phyloP scores from a whole-genome alignment of 2,113 vertebrate species.

The Dermatemys mawii region DNA sequence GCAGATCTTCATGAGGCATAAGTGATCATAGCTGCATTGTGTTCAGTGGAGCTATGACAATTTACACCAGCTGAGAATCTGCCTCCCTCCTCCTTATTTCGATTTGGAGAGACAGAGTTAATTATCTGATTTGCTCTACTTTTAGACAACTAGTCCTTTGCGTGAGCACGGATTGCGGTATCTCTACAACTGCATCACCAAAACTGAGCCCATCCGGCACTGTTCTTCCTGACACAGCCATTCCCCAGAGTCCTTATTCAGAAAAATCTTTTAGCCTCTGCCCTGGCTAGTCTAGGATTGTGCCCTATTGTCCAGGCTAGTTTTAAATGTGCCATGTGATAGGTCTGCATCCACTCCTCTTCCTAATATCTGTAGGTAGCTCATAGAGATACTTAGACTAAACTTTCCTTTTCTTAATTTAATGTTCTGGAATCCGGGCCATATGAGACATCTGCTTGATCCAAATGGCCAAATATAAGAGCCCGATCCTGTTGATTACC shows the following conservation, averaged over 20 bases:
- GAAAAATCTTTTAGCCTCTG: slow-evolving; percentile 25
- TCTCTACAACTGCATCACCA: slow-evolving; percentile 22
- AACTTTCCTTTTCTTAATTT: not conserved
- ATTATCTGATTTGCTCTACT: not conserved
- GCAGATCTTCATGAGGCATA: not conserved
- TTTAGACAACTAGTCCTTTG: slow-evolving; percentile 12
- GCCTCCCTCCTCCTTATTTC: not conserved
- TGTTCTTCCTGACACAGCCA: slow-evolving; percentile 33
- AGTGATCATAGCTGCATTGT: not conserved
- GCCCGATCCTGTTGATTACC: not conserved
- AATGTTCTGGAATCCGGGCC: not conserved
- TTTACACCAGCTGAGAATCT: not conserved
- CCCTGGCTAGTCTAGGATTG: not conserved
- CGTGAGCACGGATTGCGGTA: slow-evolving; percentile 26
- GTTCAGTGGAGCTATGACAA: not conserved
- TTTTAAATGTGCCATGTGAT: not conserved
- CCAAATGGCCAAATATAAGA: not conserved
- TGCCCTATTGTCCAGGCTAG: not conserved
- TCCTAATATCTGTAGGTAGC: not conserved
- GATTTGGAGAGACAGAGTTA: slow-evolving; percentile 2
- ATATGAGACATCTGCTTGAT: not conserved
- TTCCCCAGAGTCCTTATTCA: slow-evolving; percentile 1
- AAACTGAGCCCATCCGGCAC: not conserved
- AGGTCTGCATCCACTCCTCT: not conserved
- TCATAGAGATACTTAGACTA: not conserved